phyloP scores from a whole-genome alignment of 2,797 vertebrate species.

The Bufotes viridis region DNA sequence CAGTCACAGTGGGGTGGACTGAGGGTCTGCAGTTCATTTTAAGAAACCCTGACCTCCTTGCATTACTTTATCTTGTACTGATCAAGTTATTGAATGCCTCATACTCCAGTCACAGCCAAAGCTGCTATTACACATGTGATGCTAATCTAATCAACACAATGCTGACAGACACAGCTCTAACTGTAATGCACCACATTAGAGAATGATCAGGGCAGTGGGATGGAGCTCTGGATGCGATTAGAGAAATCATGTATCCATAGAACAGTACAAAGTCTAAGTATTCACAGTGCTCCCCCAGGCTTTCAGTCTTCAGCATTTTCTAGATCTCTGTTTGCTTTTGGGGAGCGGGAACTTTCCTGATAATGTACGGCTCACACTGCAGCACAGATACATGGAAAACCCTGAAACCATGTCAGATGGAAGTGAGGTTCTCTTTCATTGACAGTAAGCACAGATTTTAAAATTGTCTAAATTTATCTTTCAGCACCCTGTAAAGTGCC shows the following conservation, averaged over 20 bases:
- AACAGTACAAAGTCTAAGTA: not conserved
- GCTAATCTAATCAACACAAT: not conserved
- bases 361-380: not conserved
- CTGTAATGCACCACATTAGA: not conserved
- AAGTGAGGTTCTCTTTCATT: not conserved
- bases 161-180: too few relatives aligned
- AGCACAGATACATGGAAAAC: not conserved
- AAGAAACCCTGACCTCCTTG: not conserved
- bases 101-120: not conserved
- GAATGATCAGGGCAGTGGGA: too few relatives aligned
- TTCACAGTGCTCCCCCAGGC: too few relatives aligned
- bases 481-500: not conserved
- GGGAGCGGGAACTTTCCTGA: not conserved
- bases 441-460: not conserved
- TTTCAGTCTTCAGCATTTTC: not conserved
- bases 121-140: not conserved
- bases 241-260: not conserved
- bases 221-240: not conserved
- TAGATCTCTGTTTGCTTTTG: not conserved
- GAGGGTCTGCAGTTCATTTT: not conserved
- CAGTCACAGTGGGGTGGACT: constrained; percentile 51
- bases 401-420: not conserved
- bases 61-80: not conserved
- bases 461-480: not conserved
- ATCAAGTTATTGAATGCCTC: not conserved